A percentile compares a stretch with the other conserved stretches of the same genome.
Conservation (phyloP, 2,888 invertebrate species). For the Caenorhabditis plicata region DNA sequence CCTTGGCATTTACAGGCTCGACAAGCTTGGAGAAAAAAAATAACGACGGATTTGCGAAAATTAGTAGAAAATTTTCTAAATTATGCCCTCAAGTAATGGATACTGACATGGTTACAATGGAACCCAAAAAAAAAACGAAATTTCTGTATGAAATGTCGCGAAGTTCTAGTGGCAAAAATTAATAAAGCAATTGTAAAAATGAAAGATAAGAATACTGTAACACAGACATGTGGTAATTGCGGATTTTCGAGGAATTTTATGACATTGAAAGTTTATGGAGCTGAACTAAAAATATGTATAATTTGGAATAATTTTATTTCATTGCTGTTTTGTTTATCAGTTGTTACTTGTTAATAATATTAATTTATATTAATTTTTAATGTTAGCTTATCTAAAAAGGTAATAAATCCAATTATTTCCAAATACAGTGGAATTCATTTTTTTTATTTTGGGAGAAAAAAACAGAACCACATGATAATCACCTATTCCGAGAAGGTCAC, state of each 20-base stretch:
- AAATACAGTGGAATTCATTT: too few relatives aligned
- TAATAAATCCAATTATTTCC: too few relatives aligned
- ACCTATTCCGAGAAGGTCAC: too few relatives aligned
- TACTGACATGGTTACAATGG: constrained; percentile 42
- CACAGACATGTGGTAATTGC: constrained; percentile 25
- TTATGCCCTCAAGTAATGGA: constrained; percentile 46
- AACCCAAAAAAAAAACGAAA: constrained; percentile 38
- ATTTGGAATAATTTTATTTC: too few relatives aligned
- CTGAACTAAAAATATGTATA: constrained; percentile 16
- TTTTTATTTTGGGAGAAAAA: too few relatives aligned
- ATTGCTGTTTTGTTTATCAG: too few relatives aligned
- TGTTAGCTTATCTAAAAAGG: too few relatives aligned
- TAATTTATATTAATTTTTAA: too few relatives aligned
- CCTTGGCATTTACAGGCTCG: too few relatives aligned
- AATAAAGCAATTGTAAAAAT: constrained; percentile 9
- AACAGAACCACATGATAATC: too few relatives aligned
- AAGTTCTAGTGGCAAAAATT: constrained; percentile 37
- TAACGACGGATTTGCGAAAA: constrained; percentile 47
- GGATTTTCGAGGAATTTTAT: constrained; percentile 23
- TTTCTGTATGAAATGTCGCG: constrained; percentile 49
- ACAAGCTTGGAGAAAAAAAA: too few relatives aligned
- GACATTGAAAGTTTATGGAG: constrained; percentile 24
- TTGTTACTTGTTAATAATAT: too few relatives aligned
- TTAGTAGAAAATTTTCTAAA: constrained; percentile 36
- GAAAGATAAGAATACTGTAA: constrained; percentile 14